Base-by-base conservation (phyloP, 1,140 invertebrate genomes). In the Melipona quadrifasciata region DNA sequence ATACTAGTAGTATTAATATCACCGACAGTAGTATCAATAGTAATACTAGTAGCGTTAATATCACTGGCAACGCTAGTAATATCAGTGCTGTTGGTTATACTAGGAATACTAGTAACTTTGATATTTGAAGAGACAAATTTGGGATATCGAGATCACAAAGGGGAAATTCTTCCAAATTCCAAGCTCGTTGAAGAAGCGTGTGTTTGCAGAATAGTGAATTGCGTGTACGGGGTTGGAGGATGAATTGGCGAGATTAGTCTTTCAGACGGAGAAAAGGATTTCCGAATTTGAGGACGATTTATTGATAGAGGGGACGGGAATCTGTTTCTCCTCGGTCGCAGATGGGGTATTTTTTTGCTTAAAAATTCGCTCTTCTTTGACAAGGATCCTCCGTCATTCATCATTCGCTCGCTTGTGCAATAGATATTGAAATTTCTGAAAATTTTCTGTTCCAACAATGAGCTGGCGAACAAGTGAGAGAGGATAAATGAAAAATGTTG, bases 241-340 rank as follows among this genome's bases (percentile, higher is more conserved):
- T 31, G 31, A 68, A 19, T 1, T 19, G 2, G 24, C 16, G 68
- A 21, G 27, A 68, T 79, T 79, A 55, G 34, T 68, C 27, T 55
- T 53, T 31, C 27, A 78, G 6, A 14, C 39, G 55, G n/a, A 19
- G 57, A 31, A 64, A 31, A 27, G 58, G 80, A 75, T 81, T 81
- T 65, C 10, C 16, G 47, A 53, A 75, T 74, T 51, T 27, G 80
- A 53, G 71, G 71, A 11, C 10, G 21, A 31, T 53, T 31, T 79
- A 31, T 68, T n/a, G 39, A 53, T 64, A 34, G 71, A 61, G 21
- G 27, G 10, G 21, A 1, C 31, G 6, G 17, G 8, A 39, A 53
- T 74, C 31, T 68, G 39, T 79, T 68, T 79, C 27, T n/a, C 21
- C 19, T 24, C 53, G 27, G 31, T 11, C 19, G 47, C 5, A 34